Evolutionary conservation across 2,888 invertebrate genomes (phyloP), one percentile per base, ranked within the genome.

Genomic region (Myopa testacea): DNA sequence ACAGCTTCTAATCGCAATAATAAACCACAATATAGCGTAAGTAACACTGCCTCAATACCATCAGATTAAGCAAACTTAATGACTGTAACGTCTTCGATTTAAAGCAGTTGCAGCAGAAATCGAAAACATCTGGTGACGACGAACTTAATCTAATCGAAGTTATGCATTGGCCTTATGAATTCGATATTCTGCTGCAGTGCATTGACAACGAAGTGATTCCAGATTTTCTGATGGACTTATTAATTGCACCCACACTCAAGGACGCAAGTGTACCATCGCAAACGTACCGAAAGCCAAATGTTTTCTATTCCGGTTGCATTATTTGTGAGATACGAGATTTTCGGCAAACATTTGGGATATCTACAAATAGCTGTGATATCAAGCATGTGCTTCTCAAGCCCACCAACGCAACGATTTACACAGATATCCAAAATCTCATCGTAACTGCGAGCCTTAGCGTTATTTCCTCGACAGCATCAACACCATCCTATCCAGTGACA

Each of bases 141-240:
- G 93, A 94, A 83, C 93, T 93, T 84, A 92, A 92, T 82, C 90
- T 94, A 86, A 91, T 94, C 87, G 95, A 95, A 90, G 94, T 95
- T 81, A 92, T 93, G 85, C 90, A 93, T 86, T 94, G 94, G 94
- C 95, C 96, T 84, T 97, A 97, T 88, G 96, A 96, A 89, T 95
- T 96, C 89, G 96, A 96, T 86, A 94, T 96, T 86, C 90, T 97
- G 81, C 91, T 98, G 82, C 94, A 94, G 86, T 96, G 95, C 88
- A 94, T 98, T 85, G 96, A 97, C 89, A 95, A 95, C 89, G 96
- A 96, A 89, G 95, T 97, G 90, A 90, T 98, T 87, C 98, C 98
- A 73, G 95, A 96, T 80, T 93, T 95, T 86, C 91, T 98, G 78
- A 91, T 96, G 80, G 96, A 97, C 88, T 90, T 97, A 82, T 90